Percentiles rank a stretch among this genome's conserved stretches.
Conservation (phyloP, 1,140 invertebrate genomes). For the Halotydeus destructor region DNA sequence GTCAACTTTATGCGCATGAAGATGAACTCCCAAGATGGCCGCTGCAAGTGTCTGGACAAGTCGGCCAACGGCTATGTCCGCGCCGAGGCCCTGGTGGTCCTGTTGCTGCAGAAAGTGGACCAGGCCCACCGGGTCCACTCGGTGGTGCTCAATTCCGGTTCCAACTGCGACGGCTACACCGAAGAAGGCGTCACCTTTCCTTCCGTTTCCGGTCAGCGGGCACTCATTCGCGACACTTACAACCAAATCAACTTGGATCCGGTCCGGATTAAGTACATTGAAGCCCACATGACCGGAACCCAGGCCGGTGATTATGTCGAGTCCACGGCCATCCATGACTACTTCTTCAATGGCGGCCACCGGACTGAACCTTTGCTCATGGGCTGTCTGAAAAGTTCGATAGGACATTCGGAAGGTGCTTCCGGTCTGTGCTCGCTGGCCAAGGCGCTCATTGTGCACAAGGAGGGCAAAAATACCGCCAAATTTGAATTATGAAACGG, state of each 20-base stretch:
- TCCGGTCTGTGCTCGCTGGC: constrained; percentile 42
- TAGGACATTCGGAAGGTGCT: constrained; percentile 75
- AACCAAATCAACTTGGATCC: constrained; percentile 57
- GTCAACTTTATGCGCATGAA: too few relatives aligned
- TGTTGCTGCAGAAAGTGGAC: constrained; percentile 29
- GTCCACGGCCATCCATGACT: constrained; percentile 53
- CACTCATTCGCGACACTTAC: constrained; percentile 62
- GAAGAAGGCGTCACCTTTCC: constrained; percentile 61
- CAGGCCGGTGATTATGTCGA: constrained; percentile 48
- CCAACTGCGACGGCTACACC: constrained; percentile 75
- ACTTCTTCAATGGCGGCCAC: constrained; percentile 41
- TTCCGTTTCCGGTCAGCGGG: constrained; percentile 58
- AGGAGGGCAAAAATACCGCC: constrained; percentile 28
- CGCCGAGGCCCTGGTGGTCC: constrained; percentile 28
- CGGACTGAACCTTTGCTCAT: constrained; percentile 48
- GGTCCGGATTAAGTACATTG: constrained; percentile 57
- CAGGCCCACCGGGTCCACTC: constrained; percentile 30
- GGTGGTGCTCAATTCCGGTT: constrained; percentile 45
- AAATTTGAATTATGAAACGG: constrained; percentile 31
- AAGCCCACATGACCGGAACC: constrained; percentile 93
- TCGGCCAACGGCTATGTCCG: constrained; percentile 12
- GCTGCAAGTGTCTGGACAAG: constrained; percentile 12
- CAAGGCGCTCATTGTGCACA: constrained; percentile 29
- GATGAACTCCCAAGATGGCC: constrained; percentile 9
- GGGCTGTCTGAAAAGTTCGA: constrained; percentile 77